Percentiles rank a stretch among this genome's conserved stretches.
These are phyloP conservation scores for Heliconius melpomene DNA, from an alignment of 1,140 invertebrate species.

Conservation along the genomic window DNA sequence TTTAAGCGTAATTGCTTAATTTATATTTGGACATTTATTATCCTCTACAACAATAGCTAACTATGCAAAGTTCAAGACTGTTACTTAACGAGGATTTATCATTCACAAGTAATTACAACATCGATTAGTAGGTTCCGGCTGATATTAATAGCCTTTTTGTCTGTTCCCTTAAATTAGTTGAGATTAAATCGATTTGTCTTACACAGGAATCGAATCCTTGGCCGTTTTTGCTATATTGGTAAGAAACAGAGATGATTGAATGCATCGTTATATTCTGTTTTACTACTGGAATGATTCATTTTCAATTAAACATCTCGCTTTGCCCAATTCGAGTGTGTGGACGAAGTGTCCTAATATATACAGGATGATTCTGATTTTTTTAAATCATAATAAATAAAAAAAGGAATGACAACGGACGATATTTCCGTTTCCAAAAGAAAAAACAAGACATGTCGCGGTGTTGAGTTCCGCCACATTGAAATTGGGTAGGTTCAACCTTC, in stretches of 20 bases:
- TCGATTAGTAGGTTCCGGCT: background rate
- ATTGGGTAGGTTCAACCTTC: too few species aligned
- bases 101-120: slow-evolving; percentile 1
- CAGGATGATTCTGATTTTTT: too few species aligned
- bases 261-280: background rate
- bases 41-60: slow-evolving; percentile 6
- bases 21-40: slow-evolving; percentile 13
- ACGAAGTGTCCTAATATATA: too few species aligned
- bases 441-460: too few species aligned
- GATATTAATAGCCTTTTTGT: slow-evolving; percentile 1
- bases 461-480: too few species aligned
- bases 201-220: background rate
- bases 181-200: background rate
- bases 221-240: background rate
- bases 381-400: too few species aligned
- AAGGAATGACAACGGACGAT: too few species aligned
- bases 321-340: too few species aligned
- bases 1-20: background rate
- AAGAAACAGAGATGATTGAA: background rate
- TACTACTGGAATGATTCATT: background rate
- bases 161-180: background rate
- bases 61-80: slow-evolving; percentile 5
- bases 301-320: too few species aligned
- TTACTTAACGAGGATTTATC: slow-evolving; percentile 14
- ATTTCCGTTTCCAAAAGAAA: too few species aligned